Base-by-base conservation (phyloP, 2,797 vertebrate genomes). In the Morelia viridis region DNA sequence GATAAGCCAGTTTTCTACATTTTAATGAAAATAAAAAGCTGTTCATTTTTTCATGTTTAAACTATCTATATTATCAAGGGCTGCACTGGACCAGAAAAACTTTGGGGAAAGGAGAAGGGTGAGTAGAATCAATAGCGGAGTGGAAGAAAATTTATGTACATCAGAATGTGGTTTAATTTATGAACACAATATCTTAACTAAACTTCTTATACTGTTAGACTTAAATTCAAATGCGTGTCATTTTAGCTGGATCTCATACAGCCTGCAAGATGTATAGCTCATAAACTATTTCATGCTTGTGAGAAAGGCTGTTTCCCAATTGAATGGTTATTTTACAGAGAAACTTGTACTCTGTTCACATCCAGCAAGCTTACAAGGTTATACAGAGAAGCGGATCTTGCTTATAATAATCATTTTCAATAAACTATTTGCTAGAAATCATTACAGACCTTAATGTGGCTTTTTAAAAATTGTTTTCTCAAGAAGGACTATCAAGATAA, bases 211-310 rank as follows among this genome's bases (percentile, higher is more conserved):
- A 62, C 41, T 92, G 64, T 71, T 92, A 87, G 87, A 92, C 24
- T 88, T 50, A 92, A 88, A 4, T 68, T 92, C 61, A 91, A 93
- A 93, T 89, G 93, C 41, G 85, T 13, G 57, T 92, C 93, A 87
- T 94, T 87, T 92, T 62, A 62, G 58, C 57, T 8, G 53, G 91
- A 93, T 91, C 92, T 41, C 68, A 58, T 0, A 57, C 92, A 95
- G 89, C 83, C 89, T 89, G 71, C 92, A 89, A 95, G 1, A 71
- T 85, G 94, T 11, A 91, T 83, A 91, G 92, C 93, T 50, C 87
- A 89, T 92, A 92, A 95, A 93, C 89, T 35, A 71, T 83, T 92
- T 94, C 46, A 41, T 35, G 93, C 61, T 93, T 93, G 87, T 91
- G 19, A 93, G 92, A 61, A 87, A 89, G 58, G 64, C 4, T 22